Percentiles rank a stretch among this genome's conserved stretches.
These are phyloP conservation scores for Ryuthela nishihirai DNA, from an alignment of 2,888 invertebrate species.

Conservation along the genomic window DNA sequence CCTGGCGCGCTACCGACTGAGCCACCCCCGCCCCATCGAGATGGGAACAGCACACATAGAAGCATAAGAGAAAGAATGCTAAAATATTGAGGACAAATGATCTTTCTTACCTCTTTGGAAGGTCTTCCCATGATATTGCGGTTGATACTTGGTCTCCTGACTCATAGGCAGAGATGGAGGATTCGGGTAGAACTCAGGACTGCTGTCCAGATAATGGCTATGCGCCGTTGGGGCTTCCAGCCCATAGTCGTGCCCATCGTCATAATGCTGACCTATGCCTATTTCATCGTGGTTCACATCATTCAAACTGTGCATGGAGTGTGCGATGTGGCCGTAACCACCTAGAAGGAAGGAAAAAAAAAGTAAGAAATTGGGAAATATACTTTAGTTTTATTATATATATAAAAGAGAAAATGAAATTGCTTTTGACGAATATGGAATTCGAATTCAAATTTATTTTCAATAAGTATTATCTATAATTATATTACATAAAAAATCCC, in stretches of 20 bases:
- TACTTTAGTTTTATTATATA: too few relatives aligned
- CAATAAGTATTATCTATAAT: too few relatives aligned
- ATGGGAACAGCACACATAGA: too few relatives aligned
- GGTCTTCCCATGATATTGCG: slow-evolving; percentile 34
- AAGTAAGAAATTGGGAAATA: background rate
- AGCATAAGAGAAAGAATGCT: too few relatives aligned
- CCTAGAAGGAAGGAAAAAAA: slow-evolving; percentile 21
- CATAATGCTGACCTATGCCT: slow-evolving; percentile 35
- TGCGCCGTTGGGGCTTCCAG: slow-evolving; percentile 39
- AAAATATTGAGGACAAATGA: too few relatives aligned
- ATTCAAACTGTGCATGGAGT: slow-evolving; percentile 42
- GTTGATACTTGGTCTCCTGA: slow-evolving; percentile 41
- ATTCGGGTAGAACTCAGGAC: slow-evolving; percentile 42
- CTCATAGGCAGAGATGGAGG: slow-evolving; percentile 18
- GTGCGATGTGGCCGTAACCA: slow-evolving; percentile 41
- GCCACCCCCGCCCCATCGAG: too few relatives aligned
- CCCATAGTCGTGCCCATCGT: slow-evolving; percentile 42
- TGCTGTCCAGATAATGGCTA: slow-evolving; percentile 37
- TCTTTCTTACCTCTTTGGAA: slow-evolving; percentile 29
- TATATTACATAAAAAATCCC: too few relatives aligned
- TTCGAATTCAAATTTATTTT: too few relatives aligned
- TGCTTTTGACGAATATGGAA: too few relatives aligned
- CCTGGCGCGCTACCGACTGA: too few relatives aligned
- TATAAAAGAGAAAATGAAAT: too few relatives aligned
- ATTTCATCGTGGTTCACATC: slow-evolving; percentile 42